Percentiles rank a stretch among this genome's conserved stretches.
Conservation (phyloP, 1,140 invertebrate species). For the Epicauta chinensis region DNA sequence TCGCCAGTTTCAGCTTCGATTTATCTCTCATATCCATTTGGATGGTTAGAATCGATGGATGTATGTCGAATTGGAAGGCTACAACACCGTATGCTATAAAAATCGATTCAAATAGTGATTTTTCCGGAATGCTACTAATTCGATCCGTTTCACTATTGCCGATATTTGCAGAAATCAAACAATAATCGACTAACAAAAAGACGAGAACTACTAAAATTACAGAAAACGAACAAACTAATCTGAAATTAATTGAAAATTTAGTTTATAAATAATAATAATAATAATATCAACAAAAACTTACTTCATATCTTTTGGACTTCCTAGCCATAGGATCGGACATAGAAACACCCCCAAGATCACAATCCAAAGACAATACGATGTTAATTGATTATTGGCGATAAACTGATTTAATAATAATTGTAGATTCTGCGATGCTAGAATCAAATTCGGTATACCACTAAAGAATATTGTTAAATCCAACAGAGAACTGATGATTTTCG, state of each 20-base stretch:
- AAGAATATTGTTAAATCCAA: slow-evolving; percentile 67
- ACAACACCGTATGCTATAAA: slow-evolving; percentile 58
- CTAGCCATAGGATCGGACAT: slow-evolving; percentile 75
- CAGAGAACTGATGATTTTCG: slow-evolving; percentile 57
- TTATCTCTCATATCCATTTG: slow-evolving; percentile 73
- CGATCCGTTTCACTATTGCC: not conserved
- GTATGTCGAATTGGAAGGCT: slow-evolving; percentile 70
- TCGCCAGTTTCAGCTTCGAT: slow-evolving; percentile 54
- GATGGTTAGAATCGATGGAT: slow-evolving; percentile 69
- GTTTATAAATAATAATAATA: slow-evolving; percentile 25
- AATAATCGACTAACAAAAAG: slow-evolving; percentile 50
- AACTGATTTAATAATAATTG: slow-evolving; percentile 65
- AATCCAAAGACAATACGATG: slow-evolving; percentile 73
- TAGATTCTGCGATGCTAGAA: slow-evolving; percentile 72
- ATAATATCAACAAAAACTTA: slow-evolving; percentile 37
- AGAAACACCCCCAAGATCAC: slow-evolving; percentile 60
- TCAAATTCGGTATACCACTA: slow-evolving; percentile 67
- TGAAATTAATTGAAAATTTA: slow-evolving; percentile 32
- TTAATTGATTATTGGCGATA: slow-evolving; percentile 50
- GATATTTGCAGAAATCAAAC: slow-evolving; percentile 39
- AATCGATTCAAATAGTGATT: slow-evolving; percentile 43
- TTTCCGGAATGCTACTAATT: not conserved
- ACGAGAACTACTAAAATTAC: slow-evolving; percentile 52
- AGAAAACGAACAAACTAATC: slow-evolving; percentile 53
- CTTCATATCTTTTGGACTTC: slow-evolving; percentile 79